These are phyloP conservation scores for Probaryconus sp. DNA, from an alignment of 1,140 invertebrate species.

Conservation along the genomic window DNA sequence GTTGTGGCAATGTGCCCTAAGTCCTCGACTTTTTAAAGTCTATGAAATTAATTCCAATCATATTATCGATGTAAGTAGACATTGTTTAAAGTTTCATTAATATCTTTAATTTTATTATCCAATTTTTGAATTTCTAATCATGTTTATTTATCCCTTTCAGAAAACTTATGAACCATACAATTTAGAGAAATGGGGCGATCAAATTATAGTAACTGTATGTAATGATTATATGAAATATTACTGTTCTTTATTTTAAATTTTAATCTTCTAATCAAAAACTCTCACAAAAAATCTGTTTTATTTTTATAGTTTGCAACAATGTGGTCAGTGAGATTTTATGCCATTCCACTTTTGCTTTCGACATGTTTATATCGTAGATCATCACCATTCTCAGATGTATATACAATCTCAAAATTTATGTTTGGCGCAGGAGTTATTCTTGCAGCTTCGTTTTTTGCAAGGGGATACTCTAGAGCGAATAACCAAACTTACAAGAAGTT, in stretches of 20 bases:
- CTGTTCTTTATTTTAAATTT: conserved; percentile 56
- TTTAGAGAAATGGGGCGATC: conserved; percentile 85
- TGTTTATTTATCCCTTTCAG: conserved; percentile 70
- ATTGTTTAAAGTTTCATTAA: conserved; percentile 11
- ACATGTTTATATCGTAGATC: conserved; percentile 85
- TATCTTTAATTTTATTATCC: conserved; percentile 26
- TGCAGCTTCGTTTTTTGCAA: conserved; percentile 81
- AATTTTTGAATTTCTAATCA: conserved; percentile 21
- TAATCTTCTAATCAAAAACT: conserved; percentile 3
- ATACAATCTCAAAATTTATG: conserved; percentile 80
- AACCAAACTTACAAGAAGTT: conserved; percentile 88
- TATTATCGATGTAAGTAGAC: conserved; percentile 66
- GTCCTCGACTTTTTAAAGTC: conserved; percentile 83
- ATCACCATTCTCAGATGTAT: conserved; percentile 81
- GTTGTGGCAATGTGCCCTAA: conserved; percentile 80
- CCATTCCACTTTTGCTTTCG: conserved; percentile 85
- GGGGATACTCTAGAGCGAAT: conserved; percentile 84
- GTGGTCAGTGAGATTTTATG: conserved; percentile 85
- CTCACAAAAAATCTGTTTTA: conserved; percentile 5
- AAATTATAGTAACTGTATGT: conserved; percentile 83
- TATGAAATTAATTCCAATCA: conserved; percentile 79
- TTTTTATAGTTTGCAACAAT: conserved; percentile 80
- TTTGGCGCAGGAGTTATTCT: conserved; percentile 83
- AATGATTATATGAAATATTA: conserved; percentile 31
- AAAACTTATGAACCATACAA: conserved; percentile 82